Evolutionary conservation across 2,797 vertebrate genomes (phyloP), one percentile per base, ranked within the genome.

Genomic region (Austrolebias charrua): DNA sequence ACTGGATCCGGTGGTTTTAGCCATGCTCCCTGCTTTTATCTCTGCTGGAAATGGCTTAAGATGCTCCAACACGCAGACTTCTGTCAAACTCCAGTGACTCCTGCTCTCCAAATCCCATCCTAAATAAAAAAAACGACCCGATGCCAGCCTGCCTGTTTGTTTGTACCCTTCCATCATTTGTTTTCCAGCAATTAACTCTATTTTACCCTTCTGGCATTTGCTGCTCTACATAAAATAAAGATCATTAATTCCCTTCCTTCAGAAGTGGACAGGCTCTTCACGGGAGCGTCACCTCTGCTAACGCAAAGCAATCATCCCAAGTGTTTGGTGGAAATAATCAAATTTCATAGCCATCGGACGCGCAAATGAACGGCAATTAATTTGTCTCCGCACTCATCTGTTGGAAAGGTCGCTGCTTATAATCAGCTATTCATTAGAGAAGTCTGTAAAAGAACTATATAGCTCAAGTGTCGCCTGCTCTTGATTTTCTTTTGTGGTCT

Each of bases 161-260:
- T 87, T 86, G 77, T 80, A 75, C 83, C 57, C 66, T 83, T 88
- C 83, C 71, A 63, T 87, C 63, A 78, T 52, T 18, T 35, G 40
- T 89, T 83, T 88, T 78, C 71, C 78, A 79, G 87, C 89, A 90
- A 90, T 93, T 92, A 92, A 88, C 85, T 91, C 78, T 75, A 77
- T 82, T 84, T 90, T 88, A 83, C 60, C 88, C 90, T 84, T 87
- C 64, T 78, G 89, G 90, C 88, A 85, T 82, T 91, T 87, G 88
- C 84, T 91, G 87, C 66, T 90, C 90, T 86, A 91, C 82, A 91
- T 92, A 91, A 89, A 90, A 82, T 85, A 86, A 86, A 88, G 85
- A 89, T 86, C 58, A 85, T 88, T 86, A 84, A 87, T 87, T 31
- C 86, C 74, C 76, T 75, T 85, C 73, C 79, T 76, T 75, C 78